phyloP scores from a whole-genome alignment of 2,888 invertebrate genomes.

The Andrena marginata region DNA sequence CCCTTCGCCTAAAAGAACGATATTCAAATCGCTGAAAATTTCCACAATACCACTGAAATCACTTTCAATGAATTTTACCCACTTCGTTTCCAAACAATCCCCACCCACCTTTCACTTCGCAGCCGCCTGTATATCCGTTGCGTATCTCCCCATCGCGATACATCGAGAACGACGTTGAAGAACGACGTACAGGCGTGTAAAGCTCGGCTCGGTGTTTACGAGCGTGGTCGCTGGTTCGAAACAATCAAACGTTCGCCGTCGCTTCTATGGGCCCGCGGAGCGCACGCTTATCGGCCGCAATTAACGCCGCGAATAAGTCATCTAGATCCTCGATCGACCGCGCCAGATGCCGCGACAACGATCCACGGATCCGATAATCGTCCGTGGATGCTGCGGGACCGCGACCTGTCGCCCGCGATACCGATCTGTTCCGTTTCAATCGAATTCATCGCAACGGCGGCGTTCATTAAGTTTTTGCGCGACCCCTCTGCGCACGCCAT shows the following conservation, averaged over 20 bases:
- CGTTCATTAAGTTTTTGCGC: slow-evolving; percentile 44
- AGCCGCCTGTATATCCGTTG: background rate
- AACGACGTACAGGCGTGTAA: slow-evolving; percentile 32
- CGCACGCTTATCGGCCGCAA: slow-evolving; percentile 42
- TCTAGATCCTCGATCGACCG: slow-evolving; percentile 25
- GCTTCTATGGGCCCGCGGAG: background rate
- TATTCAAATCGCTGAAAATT: background rate
- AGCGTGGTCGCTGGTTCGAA: slow-evolving; percentile 8
- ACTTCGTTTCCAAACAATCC: background rate
- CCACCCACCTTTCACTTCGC: background rate
- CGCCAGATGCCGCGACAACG: slow-evolving; percentile 36
- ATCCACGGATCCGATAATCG: slow-evolving; percentile 33
- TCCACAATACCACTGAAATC: background rate
- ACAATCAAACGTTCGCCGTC: slow-evolving; percentile 31
- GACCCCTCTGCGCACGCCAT: slow-evolving; percentile 13
- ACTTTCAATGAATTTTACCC: background rate
- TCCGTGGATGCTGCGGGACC: slow-evolving; percentile 17
- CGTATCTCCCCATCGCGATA: slow-evolving; percentile 22
- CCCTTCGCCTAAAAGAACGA: background rate
- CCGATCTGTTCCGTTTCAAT: slow-evolving; percentile 38
- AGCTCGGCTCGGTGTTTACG: background rate
- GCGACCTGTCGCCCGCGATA: slow-evolving; percentile 32
- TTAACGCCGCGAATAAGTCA: slow-evolving; percentile 54
- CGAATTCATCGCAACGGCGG: background rate
- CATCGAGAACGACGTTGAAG: slow-evolving; percentile 25